Conservation (phyloP, 1,140 invertebrate species). For the Acromyrmex charruanus region DNA sequence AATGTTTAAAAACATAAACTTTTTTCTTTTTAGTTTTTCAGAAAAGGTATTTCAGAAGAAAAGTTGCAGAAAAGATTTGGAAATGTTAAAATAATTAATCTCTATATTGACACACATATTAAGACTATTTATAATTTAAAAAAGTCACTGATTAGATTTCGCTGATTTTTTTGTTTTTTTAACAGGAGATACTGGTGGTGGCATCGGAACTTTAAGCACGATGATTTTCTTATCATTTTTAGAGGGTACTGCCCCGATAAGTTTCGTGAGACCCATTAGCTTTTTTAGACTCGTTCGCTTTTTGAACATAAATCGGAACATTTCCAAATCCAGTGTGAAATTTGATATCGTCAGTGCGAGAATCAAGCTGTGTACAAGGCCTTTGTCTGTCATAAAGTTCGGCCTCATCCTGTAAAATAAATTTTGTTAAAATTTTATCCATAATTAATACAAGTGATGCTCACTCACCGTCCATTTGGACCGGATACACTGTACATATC, state of each 20-base stretch:
- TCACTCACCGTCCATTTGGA: slow-evolving; percentile 80
- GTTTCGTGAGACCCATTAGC: slow-evolving; percentile 82
- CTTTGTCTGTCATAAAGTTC: slow-evolving; percentile 85
- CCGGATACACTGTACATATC: slow-evolving; percentile 82
- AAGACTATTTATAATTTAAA: not conserved
- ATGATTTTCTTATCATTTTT: slow-evolving; percentile 82
- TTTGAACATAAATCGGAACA: slow-evolving; percentile 81
- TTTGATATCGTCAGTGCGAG: slow-evolving; percentile 82
- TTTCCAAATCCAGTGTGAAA: slow-evolving; percentile 84
- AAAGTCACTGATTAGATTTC: not conserved
- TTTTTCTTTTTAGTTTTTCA: not conserved
- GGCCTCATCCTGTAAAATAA: slow-evolving; percentile 84
- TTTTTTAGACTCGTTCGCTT: slow-evolving; percentile 83
- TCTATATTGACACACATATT: not conserved
- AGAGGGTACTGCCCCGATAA: slow-evolving; percentile 81
- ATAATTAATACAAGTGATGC: not conserved
- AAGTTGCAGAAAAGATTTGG: too few relatives aligned
- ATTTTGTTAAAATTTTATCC: slow-evolving; percentile 25
- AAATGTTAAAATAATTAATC: not conserved
- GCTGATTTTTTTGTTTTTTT: slow-evolving; percentile 71
- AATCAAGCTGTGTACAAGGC: slow-evolving; percentile 85
- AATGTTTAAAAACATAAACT: not conserved
- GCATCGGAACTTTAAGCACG: slow-evolving; percentile 85
- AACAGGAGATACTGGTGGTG: slow-evolving; percentile 70
- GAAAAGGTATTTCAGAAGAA: not conserved